These are phyloP conservation scores for Brachystomella parvula DNA, from an alignment of 1,140 invertebrate species.

Conservation along the genomic window DNA sequence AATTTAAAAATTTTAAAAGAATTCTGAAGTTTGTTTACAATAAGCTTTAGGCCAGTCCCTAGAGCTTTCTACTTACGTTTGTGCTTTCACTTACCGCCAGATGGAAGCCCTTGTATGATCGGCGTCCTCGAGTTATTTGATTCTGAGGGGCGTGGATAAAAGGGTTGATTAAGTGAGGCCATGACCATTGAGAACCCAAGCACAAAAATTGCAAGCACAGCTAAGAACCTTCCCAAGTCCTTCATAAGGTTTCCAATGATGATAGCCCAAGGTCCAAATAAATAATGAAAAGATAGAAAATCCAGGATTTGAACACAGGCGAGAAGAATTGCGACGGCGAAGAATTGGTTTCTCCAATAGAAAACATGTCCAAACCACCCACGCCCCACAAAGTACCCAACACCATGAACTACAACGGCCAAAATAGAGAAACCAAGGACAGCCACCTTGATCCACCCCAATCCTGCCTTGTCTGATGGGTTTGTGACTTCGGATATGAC, in stretches of 20 bases:
- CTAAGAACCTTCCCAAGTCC: slow-evolving; percentile 88
- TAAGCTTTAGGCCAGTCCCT: too few species aligned
- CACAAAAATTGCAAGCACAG: slow-evolving; percentile 94
- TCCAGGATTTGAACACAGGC: slow-evolving; percentile 96
- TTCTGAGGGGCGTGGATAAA: slow-evolving; percentile 43
- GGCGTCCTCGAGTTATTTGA: slow-evolving; percentile 20
- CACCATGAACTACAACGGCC: slow-evolving; percentile 80
- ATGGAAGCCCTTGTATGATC: slow-evolving; percentile 38
- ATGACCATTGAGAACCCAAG: slow-evolving; percentile 98
- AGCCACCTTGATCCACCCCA: slow-evolving; percentile 85
- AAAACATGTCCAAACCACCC: slow-evolving; percentile 69
- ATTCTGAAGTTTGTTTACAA: too few species aligned
- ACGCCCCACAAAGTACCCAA: slow-evolving; percentile 62
- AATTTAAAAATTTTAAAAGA: too few species aligned
- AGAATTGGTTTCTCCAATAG: slow-evolving; percentile 91
- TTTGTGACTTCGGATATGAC: slow-evolving; percentile 93
- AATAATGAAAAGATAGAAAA: slow-evolving; percentile 93
- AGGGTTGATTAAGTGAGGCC: slow-evolving; percentile 88
- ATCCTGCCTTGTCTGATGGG: slow-evolving; percentile 86
- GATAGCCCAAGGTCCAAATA: slow-evolving; percentile 97
- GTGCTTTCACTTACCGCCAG: slow-evolving; percentile 68
- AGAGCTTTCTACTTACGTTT: too few species aligned
- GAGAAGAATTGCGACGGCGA: slow-evolving; percentile 85
- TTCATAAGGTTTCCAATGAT: slow-evolving; percentile 83
- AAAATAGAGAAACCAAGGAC: slow-evolving; percentile 86